Percentiles rank a stretch among this genome's conserved stretches.
Conservation (phyloP, 1,140 invertebrate genomes). For the Druon quercuslanigerum region DNA sequence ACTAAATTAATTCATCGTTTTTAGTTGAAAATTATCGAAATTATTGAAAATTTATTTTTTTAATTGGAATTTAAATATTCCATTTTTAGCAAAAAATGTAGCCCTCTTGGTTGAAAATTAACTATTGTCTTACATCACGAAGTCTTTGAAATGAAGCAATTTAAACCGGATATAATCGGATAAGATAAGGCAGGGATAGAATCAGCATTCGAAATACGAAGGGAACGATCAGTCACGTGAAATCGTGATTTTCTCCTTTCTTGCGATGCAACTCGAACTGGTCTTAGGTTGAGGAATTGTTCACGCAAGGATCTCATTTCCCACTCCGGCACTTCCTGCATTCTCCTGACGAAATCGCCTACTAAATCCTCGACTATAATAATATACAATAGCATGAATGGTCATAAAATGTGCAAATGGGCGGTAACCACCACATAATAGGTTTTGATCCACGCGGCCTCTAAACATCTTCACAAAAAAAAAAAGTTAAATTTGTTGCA, state of each 20-base stretch:
- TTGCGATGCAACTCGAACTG: slow-evolving; percentile 34
- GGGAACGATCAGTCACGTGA: slow-evolving; percentile 32
- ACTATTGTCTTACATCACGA: too few species aligned
- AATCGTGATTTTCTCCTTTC: slow-evolving; percentile 37
- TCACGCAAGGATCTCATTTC: slow-evolving; percentile 65
- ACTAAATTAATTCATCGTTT: too few species aligned
- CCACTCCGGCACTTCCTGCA: slow-evolving; percentile 51
- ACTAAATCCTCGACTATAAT: too few species aligned
- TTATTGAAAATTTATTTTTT: too few species aligned
- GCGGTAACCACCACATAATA: slow-evolving; percentile 30
- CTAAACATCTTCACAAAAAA: slow-evolving; percentile 7
- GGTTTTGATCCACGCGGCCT: slow-evolving; percentile 39
- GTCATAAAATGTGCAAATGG: slow-evolving; percentile 45
- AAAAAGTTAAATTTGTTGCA: too few species aligned
- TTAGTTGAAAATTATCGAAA: too few species aligned
- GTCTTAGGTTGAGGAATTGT: slow-evolving; percentile 49
- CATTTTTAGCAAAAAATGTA: too few species aligned
- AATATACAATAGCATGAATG: too few species aligned
- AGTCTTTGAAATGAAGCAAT: background rate
- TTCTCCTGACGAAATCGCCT: slow-evolving; percentile 47
- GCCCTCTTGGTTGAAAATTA: too few species aligned
- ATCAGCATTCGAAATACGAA: background rate
- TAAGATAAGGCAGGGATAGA: slow-evolving; percentile 13
- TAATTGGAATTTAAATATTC: too few species aligned
- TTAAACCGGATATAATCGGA: background rate